Evolutionary conservation across 2,797 vertebrate genomes (phyloP).

Genomic region (Eulemur albifrons): DNA sequence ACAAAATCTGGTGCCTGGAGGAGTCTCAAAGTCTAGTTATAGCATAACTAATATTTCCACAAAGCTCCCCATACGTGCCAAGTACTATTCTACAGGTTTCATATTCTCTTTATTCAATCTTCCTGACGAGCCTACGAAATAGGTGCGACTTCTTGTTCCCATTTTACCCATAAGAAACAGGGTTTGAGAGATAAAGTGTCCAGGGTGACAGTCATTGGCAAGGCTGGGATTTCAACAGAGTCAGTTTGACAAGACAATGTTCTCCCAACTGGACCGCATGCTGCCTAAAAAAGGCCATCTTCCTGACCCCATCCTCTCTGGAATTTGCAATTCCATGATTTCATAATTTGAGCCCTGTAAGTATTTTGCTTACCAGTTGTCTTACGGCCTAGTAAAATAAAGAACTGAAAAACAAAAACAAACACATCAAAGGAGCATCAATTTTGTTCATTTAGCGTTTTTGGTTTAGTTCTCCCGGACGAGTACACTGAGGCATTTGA

Average conservation of each 20-base stretch:
- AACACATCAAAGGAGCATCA: too few relatives aligned
- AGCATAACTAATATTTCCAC: not conserved
- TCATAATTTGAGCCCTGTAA: not conserved
- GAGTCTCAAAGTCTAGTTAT: not conserved
- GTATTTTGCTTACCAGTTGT: not conserved
- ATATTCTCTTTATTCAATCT: not conserved
- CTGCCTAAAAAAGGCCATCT: not conserved
- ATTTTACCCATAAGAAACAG: not conserved
- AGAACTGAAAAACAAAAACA: not conserved
- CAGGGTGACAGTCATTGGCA: not conserved
- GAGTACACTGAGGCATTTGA: not conserved
- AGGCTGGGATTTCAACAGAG: not conserved
- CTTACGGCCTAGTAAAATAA: not conserved
- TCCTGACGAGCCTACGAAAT: not conserved
- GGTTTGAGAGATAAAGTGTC: not conserved
- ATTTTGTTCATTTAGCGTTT: not conserved
- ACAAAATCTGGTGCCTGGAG: not conserved
- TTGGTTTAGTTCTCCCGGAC: not conserved
- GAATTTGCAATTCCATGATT: not conserved
- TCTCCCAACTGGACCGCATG: not conserved
- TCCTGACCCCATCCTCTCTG: not conserved
- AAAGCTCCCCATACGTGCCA: not conserved
- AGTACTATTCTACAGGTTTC: not conserved
- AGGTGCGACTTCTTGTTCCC: not conserved
- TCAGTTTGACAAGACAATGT: not conserved